Evolutionary conservation across 2,888 invertebrate genomes (phyloP).

Genomic region (Sminthurides aquaticus): DNA sequence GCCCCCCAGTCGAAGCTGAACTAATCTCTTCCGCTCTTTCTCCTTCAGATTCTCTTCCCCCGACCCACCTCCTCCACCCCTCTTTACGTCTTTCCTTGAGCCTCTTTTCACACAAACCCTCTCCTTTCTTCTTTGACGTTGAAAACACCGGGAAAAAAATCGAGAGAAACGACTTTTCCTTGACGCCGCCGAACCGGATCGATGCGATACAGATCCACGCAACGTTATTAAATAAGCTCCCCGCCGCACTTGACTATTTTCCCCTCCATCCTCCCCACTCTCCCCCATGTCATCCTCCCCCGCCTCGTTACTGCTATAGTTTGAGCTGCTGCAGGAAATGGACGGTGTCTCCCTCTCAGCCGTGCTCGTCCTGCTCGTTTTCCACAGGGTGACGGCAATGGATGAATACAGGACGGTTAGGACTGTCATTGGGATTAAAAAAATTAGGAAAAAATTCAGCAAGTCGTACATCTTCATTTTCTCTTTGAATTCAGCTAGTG

Average conservation of each 20-base stretch:
- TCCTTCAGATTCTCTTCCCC: not conserved
- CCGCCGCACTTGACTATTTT: not conserved
- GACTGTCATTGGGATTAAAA: conserved; percentile 69
- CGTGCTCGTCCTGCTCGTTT: conserved; percentile 46
- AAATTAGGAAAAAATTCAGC: conserved; percentile 73
- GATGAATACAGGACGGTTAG: conserved; percentile 72
- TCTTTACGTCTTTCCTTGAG: not conserved
- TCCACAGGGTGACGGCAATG: conserved; percentile 76
- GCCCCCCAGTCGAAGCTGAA: not conserved
- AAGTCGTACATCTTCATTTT: conserved; percentile 70
- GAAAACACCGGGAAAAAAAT: not conserved
- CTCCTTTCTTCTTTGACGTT: not conserved
- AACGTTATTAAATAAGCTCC: not conserved
- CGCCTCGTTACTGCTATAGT: not conserved
- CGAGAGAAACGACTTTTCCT: not conserved
- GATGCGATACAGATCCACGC: not conserved
- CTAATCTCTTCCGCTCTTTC: not conserved
- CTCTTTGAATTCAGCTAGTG: conserved; percentile 44
- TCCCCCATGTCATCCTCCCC: not conserved
- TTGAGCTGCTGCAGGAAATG: not conserved
- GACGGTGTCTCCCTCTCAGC: not conserved
- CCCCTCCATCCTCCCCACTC: not conserved
- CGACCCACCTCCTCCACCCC: not conserved
- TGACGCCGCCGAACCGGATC: not conserved
- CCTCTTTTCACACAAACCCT: not conserved